A percentile compares a stretch with the other conserved stretches of the same genome.
Conservation (phyloP, 1,140 invertebrate species). For the Lordiphosa clarofinis region DNA sequence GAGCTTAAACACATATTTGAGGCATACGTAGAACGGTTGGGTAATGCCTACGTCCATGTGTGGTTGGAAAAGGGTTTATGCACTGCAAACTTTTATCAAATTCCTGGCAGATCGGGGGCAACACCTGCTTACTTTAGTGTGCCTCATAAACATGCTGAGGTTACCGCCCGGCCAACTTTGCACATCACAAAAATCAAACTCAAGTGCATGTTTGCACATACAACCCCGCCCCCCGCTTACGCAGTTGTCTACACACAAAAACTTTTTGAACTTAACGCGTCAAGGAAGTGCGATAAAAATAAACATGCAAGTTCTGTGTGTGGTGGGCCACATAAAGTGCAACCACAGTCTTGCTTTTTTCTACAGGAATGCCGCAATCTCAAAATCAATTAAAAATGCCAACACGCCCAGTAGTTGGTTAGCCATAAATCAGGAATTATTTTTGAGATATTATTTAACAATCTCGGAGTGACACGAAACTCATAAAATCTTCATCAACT, state of each 20-base stretch:
- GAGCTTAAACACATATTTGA: constrained; percentile 18
- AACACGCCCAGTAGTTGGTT: constrained; percentile 9
- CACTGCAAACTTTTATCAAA: constrained; percentile 34
- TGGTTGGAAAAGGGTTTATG: constrained; percentile 19
- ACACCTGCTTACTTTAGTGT: constrained; percentile 19
- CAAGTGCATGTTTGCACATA: constrained; percentile 27
- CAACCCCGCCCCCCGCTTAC: not conserved
- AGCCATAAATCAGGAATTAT: constrained; percentile 47
- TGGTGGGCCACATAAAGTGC: constrained; percentile 7
- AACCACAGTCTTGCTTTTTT: not conserved
- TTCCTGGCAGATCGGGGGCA: constrained; percentile 29
- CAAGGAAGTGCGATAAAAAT: constrained; percentile 57
- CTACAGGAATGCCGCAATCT: constrained; percentile 21
- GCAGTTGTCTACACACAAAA: constrained; percentile 32
- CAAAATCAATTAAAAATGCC: constrained; percentile 33
- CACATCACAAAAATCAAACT: constrained; percentile 48
- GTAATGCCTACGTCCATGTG: constrained; percentile 4
- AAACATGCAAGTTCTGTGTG: constrained; percentile 39
- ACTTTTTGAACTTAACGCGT: constrained; percentile 42
- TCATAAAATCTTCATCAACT: constrained; percentile 25
- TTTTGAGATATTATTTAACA: constrained; percentile 13
- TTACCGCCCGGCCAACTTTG: constrained; percentile 41
- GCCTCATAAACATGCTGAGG: constrained; percentile 35
- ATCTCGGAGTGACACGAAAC: not conserved
- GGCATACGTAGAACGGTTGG: not conserved